phyloP scores from a whole-genome alignment of 1,140 invertebrate species.

The Drosophila lowei region DNA sequence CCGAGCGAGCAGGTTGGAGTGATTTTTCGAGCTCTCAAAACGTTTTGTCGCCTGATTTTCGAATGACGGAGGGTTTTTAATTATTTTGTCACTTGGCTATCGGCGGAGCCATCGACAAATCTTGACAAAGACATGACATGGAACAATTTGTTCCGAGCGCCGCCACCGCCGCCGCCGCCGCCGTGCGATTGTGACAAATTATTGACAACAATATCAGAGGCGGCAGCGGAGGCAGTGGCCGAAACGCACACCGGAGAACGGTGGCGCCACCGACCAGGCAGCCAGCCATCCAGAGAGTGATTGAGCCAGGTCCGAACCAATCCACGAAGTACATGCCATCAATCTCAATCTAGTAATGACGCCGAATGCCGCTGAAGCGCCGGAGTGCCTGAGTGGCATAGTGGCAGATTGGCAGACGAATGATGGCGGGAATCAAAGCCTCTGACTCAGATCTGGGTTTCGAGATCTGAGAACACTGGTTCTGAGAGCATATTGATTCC shows the following conservation, averaged over 20 bases:
- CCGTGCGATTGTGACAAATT: constrained; percentile 82
- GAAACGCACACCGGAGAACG: background rate
- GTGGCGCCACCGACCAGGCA: constrained; percentile 16
- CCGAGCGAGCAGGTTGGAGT: constrained; percentile 5
- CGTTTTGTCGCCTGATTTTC: constrained; percentile 43
- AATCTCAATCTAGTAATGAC: constrained; percentile 80
- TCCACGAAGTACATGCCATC: constrained; percentile 59
- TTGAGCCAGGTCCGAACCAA: constrained; percentile 6
- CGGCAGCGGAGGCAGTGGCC: constrained; percentile 11
- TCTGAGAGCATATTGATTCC: constrained; percentile 41
- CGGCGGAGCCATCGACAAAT: constrained; percentile 63
- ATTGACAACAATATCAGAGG: constrained; percentile 74
- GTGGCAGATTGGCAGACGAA: constrained; percentile 39
- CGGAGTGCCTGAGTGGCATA: constrained; percentile 44
- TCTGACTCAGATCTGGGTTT: constrained; percentile 24
- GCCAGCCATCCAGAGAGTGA: background rate
- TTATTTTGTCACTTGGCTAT: constrained; percentile 82
- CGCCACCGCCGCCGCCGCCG: background rate
- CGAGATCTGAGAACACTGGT: constrained; percentile 18
- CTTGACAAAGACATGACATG: constrained; percentile 81
- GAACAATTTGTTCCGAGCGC: constrained; percentile 71
- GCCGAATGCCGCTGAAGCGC: constrained; percentile 67
- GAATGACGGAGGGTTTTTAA: constrained; percentile 61
- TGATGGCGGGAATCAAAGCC: constrained; percentile 26
- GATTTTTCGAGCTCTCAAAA: constrained; percentile 41